Base-by-base conservation (phyloP, 2,113 vertebrate species). In the Solea solea region DNA sequence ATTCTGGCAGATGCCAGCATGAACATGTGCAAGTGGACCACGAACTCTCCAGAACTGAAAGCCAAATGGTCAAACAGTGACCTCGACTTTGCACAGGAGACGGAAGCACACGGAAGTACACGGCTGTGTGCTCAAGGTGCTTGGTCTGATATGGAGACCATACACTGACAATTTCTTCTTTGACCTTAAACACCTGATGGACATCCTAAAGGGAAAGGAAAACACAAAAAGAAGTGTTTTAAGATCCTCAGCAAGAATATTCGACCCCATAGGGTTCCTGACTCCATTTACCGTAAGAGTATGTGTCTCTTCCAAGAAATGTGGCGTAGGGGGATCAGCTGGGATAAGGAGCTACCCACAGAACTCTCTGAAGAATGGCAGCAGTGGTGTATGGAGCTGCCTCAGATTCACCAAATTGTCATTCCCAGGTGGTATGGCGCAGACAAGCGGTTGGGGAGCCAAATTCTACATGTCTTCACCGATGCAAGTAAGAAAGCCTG, bases 151-250 rank as follows among this genome's bases (percentile, higher is more conserved):
- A 8, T 82, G 65, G 64, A 69, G 58, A 51, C 41, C 55, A 40
- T 40, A n/a, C 1, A 57, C 50, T 1, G 54, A 85, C 21, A 1
- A 21, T 21, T 21, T 21, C 21, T 1, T 21, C 21, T 21, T 21
- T 57, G 71, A 85, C 46, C 45, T 69, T 8, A 68, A 49, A 9
- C 28, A 4, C 0, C 25, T 72, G 12, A 44, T 68, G 14, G 15
- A 48, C 13, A 61, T 53, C 5, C 34, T 70, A 13, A 64, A 42
- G 2, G 60, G 67, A 3, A 72, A 12, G 2, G n/a, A 53, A 2
- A 64, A 64, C n/a, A 58, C 59, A 16, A 79, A 74, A 25, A 42
- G 60, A 62, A 80, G 76, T n/a, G 67, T 79, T 44, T 51, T 84
- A 28, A 27, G 51, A n/a, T 45, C 27, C 1, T 60, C 75, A 15